Evolutionary conservation across 2,797 vertebrate species (phyloP), one percentile per base, ranked within the genome.

Genomic region (Dromococcyx pavoninus): DNA sequence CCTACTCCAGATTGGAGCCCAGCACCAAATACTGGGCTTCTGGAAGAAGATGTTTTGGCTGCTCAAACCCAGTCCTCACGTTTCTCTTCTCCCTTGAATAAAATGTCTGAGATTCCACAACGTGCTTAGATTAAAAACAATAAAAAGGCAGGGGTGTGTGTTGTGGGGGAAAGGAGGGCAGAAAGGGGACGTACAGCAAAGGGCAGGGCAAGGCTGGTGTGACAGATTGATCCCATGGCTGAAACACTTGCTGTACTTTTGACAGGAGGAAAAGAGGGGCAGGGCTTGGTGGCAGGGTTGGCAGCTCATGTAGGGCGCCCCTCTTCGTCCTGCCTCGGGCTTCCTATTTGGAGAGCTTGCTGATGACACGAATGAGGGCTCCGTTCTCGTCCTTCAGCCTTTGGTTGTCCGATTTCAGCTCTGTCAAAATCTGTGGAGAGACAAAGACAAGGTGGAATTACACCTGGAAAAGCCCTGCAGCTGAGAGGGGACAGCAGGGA

Each of bases 301-400:
- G 78, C 77, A 96, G 96, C 91, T 95, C 33, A 66, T 76, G 92
- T 67, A 67, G 86, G 94, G 67, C 89, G 89, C 72, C 91, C 76
- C 94, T 91, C 93, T 64, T 83, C 25, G 11, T 89, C 86, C 89
- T 84, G 94, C 94, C 91, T 96, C 79, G 39, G 80, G 81, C 33
- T 71, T 92, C 81, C 98, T 98, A 99, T 96, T 99, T 99, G 94
- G 99, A 99, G 93, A 99, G 98, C 97, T 99, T 99, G 98, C 99
- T 99, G 98, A 99, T 99, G 97, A 99, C 99, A 96, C 99, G 98
- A 96, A 99, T 99, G 97, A 99, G 98, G 78, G 99, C 99, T 69
- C 99, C 99, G 2, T 99, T 99, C 97, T 99, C 99, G 46, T 99
- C 99, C 97, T 99, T 99, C 95, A 99, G 98, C 97, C 99, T 98